Evolutionary conservation across 2,113 vertebrate species (phyloP).

Genomic region (Fukomys damarensis): DNA sequence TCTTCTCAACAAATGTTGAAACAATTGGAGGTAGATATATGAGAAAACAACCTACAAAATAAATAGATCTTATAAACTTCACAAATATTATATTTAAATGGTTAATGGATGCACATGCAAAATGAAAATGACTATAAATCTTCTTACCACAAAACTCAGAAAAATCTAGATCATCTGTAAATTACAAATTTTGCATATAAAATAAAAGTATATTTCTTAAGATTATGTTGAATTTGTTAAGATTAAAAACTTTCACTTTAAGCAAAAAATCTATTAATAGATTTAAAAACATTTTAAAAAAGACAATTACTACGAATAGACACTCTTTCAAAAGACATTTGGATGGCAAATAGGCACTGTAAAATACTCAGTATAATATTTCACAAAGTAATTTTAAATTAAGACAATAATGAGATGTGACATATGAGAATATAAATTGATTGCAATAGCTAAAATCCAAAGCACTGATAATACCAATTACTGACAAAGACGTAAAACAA

Average conservation of each 20-base stretch:
- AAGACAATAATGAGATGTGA: background rate
- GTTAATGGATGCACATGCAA: no score
- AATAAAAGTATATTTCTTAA: background rate
- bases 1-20: background rate
- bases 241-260: background rate
- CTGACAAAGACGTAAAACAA: background rate
- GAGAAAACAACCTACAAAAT: background rate
- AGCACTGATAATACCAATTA: background rate
- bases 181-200: background rate
- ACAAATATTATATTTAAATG: no score
- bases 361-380: background rate
- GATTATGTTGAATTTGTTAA: background rate
- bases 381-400: background rate
- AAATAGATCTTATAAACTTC: no score
- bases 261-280: background rate
- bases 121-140: no score
- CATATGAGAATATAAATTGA: fast-evolving
- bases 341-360: background rate
- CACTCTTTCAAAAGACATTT: background rate
- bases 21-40: background rate
- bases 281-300: background rate
- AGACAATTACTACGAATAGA: background rate
- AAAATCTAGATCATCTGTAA: background rate
- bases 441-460: background rate
- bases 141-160: no score